Percentiles rank a stretch among this genome's conserved stretches.
Evolutionary conservation across 1,140 invertebrate genomes (phyloP).

Genomic region (Spodoptera litura): DNA sequence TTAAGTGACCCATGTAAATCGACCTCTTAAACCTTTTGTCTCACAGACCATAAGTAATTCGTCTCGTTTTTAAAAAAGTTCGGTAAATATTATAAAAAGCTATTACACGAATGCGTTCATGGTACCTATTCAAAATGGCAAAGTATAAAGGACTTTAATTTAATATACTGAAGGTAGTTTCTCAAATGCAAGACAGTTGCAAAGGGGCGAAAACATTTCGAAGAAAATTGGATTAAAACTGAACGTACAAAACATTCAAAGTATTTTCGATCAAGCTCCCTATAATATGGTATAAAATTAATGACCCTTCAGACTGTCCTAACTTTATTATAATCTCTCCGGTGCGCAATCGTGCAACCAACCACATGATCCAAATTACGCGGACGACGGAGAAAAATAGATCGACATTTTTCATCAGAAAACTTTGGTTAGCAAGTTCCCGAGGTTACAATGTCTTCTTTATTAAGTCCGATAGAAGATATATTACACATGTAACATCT

Average conservation of each 20-base stretch:
- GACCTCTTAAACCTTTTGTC: conserved; percentile 23
- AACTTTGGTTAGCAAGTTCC: conserved; percentile 60
- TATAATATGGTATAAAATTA: conserved; percentile 63
- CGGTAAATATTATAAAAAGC: neutral
- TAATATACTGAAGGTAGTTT: no score
- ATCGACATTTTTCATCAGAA: conserved; percentile 67
- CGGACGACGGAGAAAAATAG: conserved; percentile 72
- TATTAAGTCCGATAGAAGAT: conserved; percentile 60
- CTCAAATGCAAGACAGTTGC: no score
- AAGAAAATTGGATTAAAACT: conserved; percentile 4
- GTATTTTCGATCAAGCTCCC: conserved; percentile 39
- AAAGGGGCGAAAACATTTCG: neutral
- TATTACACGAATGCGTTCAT: neutral
- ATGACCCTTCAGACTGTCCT: conserved; percentile 58
- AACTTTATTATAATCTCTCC: conserved; percentile 66
- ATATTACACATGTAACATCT: conserved; percentile 39
- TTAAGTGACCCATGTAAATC: conserved; percentile 24
- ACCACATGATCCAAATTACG: conserved; percentile 72
- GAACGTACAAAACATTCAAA: conserved; percentile 36
- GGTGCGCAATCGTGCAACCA: conserved; percentile 68
- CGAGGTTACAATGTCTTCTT: conserved; percentile 54
- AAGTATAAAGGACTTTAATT: neutral
- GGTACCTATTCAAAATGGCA: no score
- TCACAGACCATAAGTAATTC: neutral
- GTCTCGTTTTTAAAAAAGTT: neutral